Evolutionary conservation across 2,888 invertebrate genomes (phyloP), one percentile per base, ranked within the genome.

Genomic region (Sacculina carcini): DNA sequence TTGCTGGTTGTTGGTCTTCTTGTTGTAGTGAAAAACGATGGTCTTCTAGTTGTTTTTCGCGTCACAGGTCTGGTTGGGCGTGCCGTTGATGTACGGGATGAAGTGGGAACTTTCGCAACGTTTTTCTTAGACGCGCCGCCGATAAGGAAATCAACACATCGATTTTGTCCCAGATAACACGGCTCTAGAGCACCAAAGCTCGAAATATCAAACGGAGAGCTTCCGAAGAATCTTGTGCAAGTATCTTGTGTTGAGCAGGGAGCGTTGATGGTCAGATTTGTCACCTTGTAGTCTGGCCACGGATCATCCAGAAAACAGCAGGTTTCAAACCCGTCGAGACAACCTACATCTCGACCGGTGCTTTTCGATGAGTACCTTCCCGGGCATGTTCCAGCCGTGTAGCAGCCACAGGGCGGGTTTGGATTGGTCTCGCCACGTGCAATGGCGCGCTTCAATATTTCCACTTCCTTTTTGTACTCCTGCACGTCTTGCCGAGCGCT

Each of bases 241-340:
- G 42, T 16, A n/a, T 10, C 16, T 10, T 3, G 7, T 12, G 14
- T 28, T 2, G 42, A 26, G 42, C 42, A 42, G 10, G 42, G 42
- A n/a, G 24, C 42, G n/a, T 42, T 42, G 42, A 42, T 42, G 26
- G 42, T 42, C n/a, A 42, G 42, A 28, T 42, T 28, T 14, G 42
- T 42, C 2, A 42, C 42, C 42, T 42, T 14, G 28, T 42, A 42
- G 42, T 42, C 28, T 24, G 42, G 42, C 42, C 42, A 42, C 26
- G 42, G 42, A 28, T 42, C 42, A 28, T 42, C 42, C 26, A 42
- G 42, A 28, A 42, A 42, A 16, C 42, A 42, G 42, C 42, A 42
- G n/a, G 42, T 42, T 16, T 42, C 42, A 28, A 9, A 42, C 7
- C 42, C 42, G 26, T 5, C n/a, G n/a, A n/a, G 28, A 12, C 42